Percentiles rank a stretch among this genome's conserved stretches.
Conservation (phyloP, 2,888 invertebrate species). For the Sminthurinus aureus region DNA sequence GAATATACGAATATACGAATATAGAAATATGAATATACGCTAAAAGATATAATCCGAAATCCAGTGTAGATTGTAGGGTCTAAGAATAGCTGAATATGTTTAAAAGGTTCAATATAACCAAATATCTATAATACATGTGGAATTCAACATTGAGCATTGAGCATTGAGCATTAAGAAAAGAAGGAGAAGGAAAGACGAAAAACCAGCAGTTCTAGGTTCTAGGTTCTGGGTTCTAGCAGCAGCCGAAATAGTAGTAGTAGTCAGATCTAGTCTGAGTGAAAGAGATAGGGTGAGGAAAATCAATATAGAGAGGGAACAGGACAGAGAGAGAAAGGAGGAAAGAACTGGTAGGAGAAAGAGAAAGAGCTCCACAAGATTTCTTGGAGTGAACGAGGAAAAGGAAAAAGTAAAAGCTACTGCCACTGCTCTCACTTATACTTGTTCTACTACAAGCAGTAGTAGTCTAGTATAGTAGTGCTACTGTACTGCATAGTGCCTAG, state of each 20-base stretch:
- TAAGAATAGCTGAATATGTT: no score
- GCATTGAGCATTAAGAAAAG: neutral
- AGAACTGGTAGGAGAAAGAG: neutral
- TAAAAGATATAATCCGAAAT: no score
- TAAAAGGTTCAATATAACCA: neutral
- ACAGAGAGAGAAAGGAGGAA: neutral
- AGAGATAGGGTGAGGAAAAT: conserved; percentile 7
- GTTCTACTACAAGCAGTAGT: no score
- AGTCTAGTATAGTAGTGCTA: no score
- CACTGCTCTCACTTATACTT: neutral
- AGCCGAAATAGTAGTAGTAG: no score
- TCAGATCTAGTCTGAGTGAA: conserved; percentile 21
- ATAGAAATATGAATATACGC: no score
- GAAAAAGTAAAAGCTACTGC: conserved; percentile 17
- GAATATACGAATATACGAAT: no score
- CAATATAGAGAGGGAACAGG: conserved; percentile 10
- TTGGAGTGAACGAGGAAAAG: conserved; percentile 37
- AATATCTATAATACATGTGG: neutral
- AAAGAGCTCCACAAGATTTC: neutral
- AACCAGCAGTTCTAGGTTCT: no score
- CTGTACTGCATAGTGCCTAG: no score
- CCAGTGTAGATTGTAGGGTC: no score
- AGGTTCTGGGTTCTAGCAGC: no score
- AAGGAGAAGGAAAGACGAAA: neutral
- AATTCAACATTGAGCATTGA: neutral